phyloP scores from a whole-genome alignment of 37 sponge, comb jelly and placozoan species.

The Theonella swinhoei region DNA sequence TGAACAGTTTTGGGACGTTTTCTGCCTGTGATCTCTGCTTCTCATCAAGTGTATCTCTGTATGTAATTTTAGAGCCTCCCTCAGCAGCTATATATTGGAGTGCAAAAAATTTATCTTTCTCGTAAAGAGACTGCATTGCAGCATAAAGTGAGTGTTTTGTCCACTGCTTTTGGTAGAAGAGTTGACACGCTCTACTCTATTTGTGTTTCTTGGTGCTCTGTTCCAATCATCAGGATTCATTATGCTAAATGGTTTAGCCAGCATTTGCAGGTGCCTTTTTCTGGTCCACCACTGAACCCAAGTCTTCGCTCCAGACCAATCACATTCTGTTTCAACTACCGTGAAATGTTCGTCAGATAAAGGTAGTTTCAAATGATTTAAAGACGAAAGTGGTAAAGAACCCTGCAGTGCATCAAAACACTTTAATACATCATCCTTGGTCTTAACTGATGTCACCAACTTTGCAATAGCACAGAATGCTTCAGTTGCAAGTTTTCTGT shows the following conservation, averaged over 20 bases:
- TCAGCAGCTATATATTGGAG: neutral
- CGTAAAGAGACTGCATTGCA: neutral
- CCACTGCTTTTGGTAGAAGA: neutral
- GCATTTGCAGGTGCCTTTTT: slow-evolving; percentile 3
- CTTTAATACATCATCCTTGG: slow-evolving; percentile 2
- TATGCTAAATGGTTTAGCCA: slow-evolving; percentile 2
- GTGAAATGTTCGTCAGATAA: neutral
- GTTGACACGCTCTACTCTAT: neutral
- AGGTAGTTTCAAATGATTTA: neutral
- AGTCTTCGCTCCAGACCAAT: slow-evolving; percentile 3
- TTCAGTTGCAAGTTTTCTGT: neutral
- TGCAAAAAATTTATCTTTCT: slow-evolving; percentile 2
- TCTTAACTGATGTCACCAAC: neutral
- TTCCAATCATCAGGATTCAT: neutral
- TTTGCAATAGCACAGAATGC: slow-evolving; percentile 25
- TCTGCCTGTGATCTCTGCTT: neutral
- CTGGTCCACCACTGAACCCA: slow-evolving; percentile 14
- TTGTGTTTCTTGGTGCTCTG: neutral
- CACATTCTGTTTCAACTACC: neutral
- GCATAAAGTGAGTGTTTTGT: neutral
- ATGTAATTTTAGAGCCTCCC: slow-evolving; percentile 3
- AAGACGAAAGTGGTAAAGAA: neutral
- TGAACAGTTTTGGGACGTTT: neutral
- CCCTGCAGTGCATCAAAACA: slow-evolving; percentile 13
- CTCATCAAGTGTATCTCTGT: neutral